Base-by-base conservation (phyloP, 2,797 vertebrate genomes). In the Hippopotamyrus pictus region DNA sequence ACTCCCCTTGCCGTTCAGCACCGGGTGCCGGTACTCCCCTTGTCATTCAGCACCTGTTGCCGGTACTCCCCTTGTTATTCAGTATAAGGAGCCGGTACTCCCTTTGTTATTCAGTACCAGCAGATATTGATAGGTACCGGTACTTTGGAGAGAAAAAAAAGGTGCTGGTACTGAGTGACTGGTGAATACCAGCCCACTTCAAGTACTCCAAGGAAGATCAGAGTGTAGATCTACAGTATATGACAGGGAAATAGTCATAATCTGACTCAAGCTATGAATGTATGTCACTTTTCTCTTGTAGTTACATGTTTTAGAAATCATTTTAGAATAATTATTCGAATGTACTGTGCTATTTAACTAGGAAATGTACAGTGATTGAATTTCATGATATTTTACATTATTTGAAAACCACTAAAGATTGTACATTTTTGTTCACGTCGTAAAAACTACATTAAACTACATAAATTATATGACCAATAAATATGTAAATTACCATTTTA, bases 191-290 rank as follows among this genome's bases (percentile, higher is more conserved):
- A 69, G 65, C 29, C 65, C 65, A 37, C 65, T 69, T 69, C 65
- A 69, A 33, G 65, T 69, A 33, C 65, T 69, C 25, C 9, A 29
- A 69, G 65, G 22, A 54, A 82, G 2, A 79, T 79, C 73, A n/a
- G 53, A 88, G 50, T 88, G 33, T 50, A 50, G 25, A 22, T 48
- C 76, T 46, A n/a, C n/a, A n/a, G n/a, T n/a, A 17, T 48, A 46
- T 29, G 41, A 82, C 46, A 22, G 88, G 48, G 22, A 69, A 22
- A 89, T 9, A 25, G 48, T 51, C 48, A 7, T 51, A 62, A n/a
- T 65, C 57, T 65, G 88, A 89, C 57, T 59, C 25, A 59, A 84
- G 53, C 53, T 59, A 82, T 86, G 88, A 89, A 89, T 89, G 82
- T 85, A 89, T 50, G 22, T 46, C 11, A 9, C 33, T 59, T 44